Base-by-base conservation (phyloP, 2,888 invertebrate genomes). In the Campoletis raptor region DNA sequence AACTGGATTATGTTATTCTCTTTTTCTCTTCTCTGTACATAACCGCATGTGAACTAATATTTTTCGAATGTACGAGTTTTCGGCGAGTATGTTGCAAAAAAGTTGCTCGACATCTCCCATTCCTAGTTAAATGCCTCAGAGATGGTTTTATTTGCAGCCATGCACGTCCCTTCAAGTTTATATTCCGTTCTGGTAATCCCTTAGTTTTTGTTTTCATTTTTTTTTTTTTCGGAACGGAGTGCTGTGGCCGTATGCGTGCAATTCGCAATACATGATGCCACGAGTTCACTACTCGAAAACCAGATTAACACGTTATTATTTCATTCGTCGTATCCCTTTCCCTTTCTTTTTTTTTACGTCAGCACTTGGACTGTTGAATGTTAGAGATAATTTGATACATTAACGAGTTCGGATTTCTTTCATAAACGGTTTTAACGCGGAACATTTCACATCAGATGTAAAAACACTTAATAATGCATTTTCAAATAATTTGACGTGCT, bases 291-390 rank as follows among this genome's bases (percentile, higher is more conserved):
- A 8, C 40, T 21, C 3, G 21, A 40, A 74, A 74, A 74, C 57
- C 40, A 8, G 57, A 15, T 57, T 74, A 74, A 54, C 40, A 8
- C 37, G 52, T 30, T 48, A 48, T 72, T 74, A 42, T 69, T 21
- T 37, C 52, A 40, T 40, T 74, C 40, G 15, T 57, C 21, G 12
- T 57, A 6, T 30, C 12, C 12, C 10, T 54, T 12, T n/a, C n/a
- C n/a, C 9, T n/a, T 30, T 64, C n/a, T 7, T 64, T 64, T 77
- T 36, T 66, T 36, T 36, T 42, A 18, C 37, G 12, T 40, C 40
- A 9, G 30, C 40, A n/a, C 69, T 69, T 69, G 9, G 5, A 18
- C 3, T 37, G 64, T 18, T 1, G 18, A 37, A 36, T 66, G 18
- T 37, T 24, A 15, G 8, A 15, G 12, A 3, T 24, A 10, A 2